Percentiles rank a stretch among this genome's conserved stretches.
Conservation (phyloP, 1,140 invertebrate species). For the Drosophila ananassae region DNA sequence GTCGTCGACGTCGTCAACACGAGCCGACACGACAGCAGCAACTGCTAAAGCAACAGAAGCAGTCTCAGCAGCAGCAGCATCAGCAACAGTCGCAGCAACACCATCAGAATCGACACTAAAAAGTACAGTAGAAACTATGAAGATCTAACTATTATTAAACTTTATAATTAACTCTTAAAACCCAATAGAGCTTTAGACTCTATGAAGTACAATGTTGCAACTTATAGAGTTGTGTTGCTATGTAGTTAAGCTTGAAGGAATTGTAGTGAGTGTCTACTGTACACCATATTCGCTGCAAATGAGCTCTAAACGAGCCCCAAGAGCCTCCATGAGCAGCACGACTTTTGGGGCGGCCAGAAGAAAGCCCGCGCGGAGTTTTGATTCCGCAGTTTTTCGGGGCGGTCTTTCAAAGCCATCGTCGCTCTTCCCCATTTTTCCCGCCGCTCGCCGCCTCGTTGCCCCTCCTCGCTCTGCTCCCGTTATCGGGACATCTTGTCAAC, state of each 20-base stretch:
- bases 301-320: slow-evolving; percentile 65
- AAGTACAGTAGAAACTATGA: slow-evolving; percentile 5
- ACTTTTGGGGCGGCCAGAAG: slow-evolving; percentile 48
- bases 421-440: background rate
- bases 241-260: background rate
- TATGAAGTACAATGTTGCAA: too few species aligned
- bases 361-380: slow-evolving; percentile 57
- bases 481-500: slow-evolving; percentile 51
- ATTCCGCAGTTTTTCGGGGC: slow-evolving; percentile 69
- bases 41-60: background rate
- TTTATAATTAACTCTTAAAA: background rate
- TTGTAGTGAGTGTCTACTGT: slow-evolving; percentile 4
- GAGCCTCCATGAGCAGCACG: slow-evolving; percentile 28
- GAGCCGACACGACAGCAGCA: slow-evolving; percentile 56
- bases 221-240: background rate
- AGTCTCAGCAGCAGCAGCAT: slow-evolving; percentile 14
- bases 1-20: slow-evolving; percentile 78
- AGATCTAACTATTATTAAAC: background rate
- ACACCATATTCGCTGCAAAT: slow-evolving; percentile 61
- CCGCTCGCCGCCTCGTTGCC: slow-evolving; percentile 5
- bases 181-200: too few species aligned
- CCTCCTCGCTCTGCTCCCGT: background rate
- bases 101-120: slow-evolving; percentile 11
- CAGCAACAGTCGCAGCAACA: slow-evolving; percentile 29
- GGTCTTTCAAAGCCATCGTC: slow-evolving; percentile 71